Evolutionary conservation across 2,113 vertebrate genomes (phyloP), one percentile per base, ranked within the genome.

Genomic region (Empidonax alnorum): DNA sequence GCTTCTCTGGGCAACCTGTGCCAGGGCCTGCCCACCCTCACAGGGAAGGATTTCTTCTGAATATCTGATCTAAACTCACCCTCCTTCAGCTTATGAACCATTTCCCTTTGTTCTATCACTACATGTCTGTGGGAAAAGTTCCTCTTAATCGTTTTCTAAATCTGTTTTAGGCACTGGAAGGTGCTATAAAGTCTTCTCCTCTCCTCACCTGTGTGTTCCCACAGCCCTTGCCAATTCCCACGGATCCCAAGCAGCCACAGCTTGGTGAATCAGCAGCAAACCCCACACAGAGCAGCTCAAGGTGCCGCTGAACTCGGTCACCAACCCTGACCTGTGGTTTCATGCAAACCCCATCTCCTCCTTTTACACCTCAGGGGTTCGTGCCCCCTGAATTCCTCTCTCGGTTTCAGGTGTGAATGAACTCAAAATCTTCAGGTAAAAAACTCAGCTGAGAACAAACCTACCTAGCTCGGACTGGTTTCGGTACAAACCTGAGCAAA

Each of bases 351-450:
- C 37, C 41, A 81, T 90, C 86, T 77, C 83, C 65, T 84, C 44
- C 86, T 86, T 76, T 82, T 46, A 87, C 33, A 76, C 73, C 74
- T 50, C 6, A 37, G 87, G 65, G 68, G 93, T 97, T 97, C 65
- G 4, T 97, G 94, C 31, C 92, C 94, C 90, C 90, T 68, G 25
- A 71, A 93, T 95, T 95, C 94, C 30, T 0, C 86, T 97, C 96
- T 96, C 94, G 35, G 88, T 97, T 97, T 97, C 94, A 66, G 66
- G n/a, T 82, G 42, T 79, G 85, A 96, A 96, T 79, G 76, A 93
- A 75, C 72, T 89, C 35, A 75, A 65, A 61, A 79, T 77, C 52
- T 79, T 90, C 42, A 89, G 89, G 73, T 81, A 42, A 74, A 42
- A 42, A 31, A 52, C 41, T 88, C 68, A 72, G 44, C 66, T 17